Conservation (phyloP, 64 coral and sea anemone species). For the Hydrozoanthus tunicans region DNA sequence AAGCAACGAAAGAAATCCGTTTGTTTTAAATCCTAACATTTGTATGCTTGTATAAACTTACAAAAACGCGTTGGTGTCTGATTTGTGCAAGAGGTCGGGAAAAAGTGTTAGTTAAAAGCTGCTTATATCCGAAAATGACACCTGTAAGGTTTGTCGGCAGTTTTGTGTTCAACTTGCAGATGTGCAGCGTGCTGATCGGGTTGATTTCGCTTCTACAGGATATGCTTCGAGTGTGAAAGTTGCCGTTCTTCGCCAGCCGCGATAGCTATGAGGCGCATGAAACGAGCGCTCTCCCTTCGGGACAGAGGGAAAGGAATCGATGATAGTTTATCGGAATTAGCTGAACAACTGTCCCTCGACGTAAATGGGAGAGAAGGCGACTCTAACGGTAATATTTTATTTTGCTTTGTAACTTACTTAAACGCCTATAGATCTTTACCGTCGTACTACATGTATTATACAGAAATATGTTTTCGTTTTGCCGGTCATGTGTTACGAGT, state of each 20-base stretch:
- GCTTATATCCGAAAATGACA: background rate
- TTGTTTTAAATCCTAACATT: background rate
- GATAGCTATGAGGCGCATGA: conserved; percentile 55
- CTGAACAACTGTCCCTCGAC: conserved; percentile 54
- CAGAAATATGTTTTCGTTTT: background rate
- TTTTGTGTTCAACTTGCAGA: background rate
- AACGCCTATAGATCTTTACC: background rate
- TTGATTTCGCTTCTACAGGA: conserved; percentile 32
- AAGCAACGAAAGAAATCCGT: background rate
- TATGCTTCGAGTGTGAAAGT: conserved; percentile 14
- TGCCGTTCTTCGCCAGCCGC: background rate
- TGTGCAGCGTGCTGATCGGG: background rate
- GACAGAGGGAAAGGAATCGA: conserved; percentile 40
- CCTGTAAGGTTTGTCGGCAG: background rate
- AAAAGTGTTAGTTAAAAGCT: background rate
- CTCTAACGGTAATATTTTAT: conserved; percentile 25
- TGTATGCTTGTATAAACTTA: background rate
- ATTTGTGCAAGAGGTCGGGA: background rate
- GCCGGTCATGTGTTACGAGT: background rate
- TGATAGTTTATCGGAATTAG: conserved; percentile 37
- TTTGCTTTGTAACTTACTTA: background rate
- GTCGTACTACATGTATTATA: background rate
- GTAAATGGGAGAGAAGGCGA: conserved; percentile 45
- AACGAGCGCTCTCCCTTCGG: conserved; percentile 36
- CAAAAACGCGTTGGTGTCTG: background rate